Percentiles rank a stretch among this genome's conserved stretches.
phyloP scores from a whole-genome alignment of 1,140 invertebrate species.

The Lordiphosa clarofinis region DNA sequence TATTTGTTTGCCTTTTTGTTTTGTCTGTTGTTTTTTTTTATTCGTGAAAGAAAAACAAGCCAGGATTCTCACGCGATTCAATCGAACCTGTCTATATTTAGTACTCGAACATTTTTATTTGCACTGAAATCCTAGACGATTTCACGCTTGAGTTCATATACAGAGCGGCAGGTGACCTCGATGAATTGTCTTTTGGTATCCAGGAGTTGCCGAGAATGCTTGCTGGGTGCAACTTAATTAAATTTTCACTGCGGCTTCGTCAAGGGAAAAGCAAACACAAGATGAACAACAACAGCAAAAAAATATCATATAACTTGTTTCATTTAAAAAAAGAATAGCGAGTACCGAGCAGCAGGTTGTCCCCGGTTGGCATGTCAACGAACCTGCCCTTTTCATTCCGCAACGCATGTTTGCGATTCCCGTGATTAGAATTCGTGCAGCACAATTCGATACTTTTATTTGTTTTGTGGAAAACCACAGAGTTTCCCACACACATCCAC shows the following conservation, averaged over 20 bases:
- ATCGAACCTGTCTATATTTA: slow-evolving; percentile 49
- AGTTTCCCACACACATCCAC: slow-evolving; percentile 33
- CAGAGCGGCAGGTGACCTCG: slow-evolving; percentile 26
- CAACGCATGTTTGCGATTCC: slow-evolving; percentile 55
- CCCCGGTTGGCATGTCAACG: slow-evolving; percentile 65
- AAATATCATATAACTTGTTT: slow-evolving; percentile 78
- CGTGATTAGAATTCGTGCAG: slow-evolving; percentile 64
- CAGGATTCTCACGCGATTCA: slow-evolving; percentile 70
- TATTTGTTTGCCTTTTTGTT: slow-evolving; percentile 42
- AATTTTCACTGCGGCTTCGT: slow-evolving; percentile 77
- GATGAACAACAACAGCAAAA: slow-evolving; percentile 15
- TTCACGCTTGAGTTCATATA: slow-evolving; percentile 53
- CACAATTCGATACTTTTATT: slow-evolving; percentile 71
- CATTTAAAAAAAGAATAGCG: slow-evolving; percentile 31
- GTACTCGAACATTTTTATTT: slow-evolving; percentile 53
- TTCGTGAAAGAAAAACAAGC: slow-evolving; percentile 60
- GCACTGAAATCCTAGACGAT: slow-evolving; percentile 69
- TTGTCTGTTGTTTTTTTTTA: slow-evolving; percentile 8
- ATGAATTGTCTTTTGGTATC: slow-evolving; percentile 26
- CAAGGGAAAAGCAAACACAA: slow-evolving; percentile 58
- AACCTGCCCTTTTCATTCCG: slow-evolving; percentile 16
- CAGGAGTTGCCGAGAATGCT: slow-evolving; percentile 30
- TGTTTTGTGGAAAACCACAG: slow-evolving; percentile 63
- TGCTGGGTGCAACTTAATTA: slow-evolving; percentile 64
- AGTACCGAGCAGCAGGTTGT: slow-evolving; percentile 27